Percentiles rank a stretch among this genome's conserved stretches.
Conservation (phyloP, 2,797 vertebrate genomes). For the Chelonia mydas region DNA sequence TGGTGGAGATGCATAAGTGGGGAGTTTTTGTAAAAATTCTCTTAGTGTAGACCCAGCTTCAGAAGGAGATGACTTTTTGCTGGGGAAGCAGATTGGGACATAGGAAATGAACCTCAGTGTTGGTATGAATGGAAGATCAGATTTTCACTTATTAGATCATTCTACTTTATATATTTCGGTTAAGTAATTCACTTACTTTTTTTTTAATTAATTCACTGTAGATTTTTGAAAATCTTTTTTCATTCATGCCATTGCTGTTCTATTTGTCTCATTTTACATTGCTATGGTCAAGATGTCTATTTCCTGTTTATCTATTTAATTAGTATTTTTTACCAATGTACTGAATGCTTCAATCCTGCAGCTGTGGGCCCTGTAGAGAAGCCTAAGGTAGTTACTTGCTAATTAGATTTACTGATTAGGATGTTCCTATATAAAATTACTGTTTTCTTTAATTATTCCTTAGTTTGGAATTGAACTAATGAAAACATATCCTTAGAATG, state of each 20-base stretch:
- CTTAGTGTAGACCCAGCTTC: constrained; percentile 47
- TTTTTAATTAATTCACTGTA: neutral
- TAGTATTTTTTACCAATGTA: neutral
- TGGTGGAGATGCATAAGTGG: neutral
- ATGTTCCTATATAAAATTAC: neutral
- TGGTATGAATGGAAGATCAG: neutral
- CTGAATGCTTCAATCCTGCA: neutral
- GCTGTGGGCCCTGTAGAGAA: neutral
- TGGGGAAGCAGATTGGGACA: neutral
- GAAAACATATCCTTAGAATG: neutral
- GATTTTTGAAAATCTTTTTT: neutral
- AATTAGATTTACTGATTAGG: neutral
- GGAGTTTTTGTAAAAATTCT: neutral
- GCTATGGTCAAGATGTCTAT: neutral
- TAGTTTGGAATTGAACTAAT: constrained; percentile 7
- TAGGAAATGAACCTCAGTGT: accelerated
- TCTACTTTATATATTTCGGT: neutral
- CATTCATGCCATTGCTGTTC: neutral
- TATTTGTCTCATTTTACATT: neutral
- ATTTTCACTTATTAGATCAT: neutral
- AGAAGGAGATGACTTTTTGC: neutral
- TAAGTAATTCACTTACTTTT: neutral
- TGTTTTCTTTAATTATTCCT: neutral
- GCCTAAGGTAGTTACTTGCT: neutral
- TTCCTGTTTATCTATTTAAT: neutral